Evolutionary conservation across 23 tunicate species (phyloP).

Genomic region (Corella eumyota): DNA sequence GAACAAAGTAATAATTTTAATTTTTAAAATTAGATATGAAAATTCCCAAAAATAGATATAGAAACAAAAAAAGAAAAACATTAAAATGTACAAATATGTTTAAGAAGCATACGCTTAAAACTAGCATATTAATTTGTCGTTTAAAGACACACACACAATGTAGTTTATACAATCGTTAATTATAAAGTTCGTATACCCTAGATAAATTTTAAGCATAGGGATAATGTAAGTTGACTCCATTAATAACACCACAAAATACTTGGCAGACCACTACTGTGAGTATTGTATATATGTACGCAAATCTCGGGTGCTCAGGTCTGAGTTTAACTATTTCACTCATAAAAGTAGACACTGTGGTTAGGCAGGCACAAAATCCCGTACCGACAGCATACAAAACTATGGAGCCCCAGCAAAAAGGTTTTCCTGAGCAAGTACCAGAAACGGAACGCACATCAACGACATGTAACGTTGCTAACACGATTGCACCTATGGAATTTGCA

Average conservation of each 20-base stretch:
- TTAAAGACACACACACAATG: neutral
- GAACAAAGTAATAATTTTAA: too few species aligned
- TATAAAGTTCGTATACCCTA: too few species aligned
- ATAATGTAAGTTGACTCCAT: constrained; percentile 44
- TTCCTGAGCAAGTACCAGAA: constrained; percentile 8
- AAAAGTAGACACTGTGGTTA: constrained; percentile 73
- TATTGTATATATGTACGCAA: constrained; percentile 43
- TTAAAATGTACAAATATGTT: neutral
- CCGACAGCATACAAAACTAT: constrained; percentile 34
- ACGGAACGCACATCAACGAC: constrained; percentile 26
- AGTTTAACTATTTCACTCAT: constrained; percentile 49
- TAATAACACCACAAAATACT: constrained; percentile 34
- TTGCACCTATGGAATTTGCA: constrained; percentile 25
- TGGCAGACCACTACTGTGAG: constrained; percentile 49
- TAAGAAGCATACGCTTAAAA: neutral
- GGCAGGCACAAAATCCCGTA: constrained; percentile 69
- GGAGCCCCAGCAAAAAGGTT: constrained; percentile 30
- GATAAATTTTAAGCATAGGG: too few species aligned
- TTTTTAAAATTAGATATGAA: too few species aligned
- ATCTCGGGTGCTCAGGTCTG: constrained; percentile 22
- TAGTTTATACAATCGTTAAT: too few species aligned
- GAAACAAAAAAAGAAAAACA: too few species aligned
- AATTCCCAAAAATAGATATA: too few species aligned
- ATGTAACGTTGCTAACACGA: constrained; percentile 16
- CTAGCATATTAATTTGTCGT: neutral